These are phyloP conservation scores for Centroberyx gerrardi DNA, from an alignment of 2,797 vertebrate genomes.

Conservation along the genomic window DNA sequence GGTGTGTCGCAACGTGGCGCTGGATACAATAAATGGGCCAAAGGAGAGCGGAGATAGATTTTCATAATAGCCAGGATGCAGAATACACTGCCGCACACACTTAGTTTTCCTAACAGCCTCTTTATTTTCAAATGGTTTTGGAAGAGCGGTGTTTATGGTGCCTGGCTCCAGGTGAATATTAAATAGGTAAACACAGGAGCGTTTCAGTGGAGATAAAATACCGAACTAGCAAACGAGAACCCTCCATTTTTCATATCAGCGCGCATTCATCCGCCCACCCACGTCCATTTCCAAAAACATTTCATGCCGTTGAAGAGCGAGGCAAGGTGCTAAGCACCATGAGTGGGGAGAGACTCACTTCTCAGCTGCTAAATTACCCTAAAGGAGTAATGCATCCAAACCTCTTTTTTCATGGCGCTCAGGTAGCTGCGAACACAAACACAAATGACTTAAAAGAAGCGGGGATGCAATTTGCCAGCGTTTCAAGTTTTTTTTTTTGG, in stretches of 20 bases:
- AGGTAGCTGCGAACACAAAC: slow-evolving; percentile 24
- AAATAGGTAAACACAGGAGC: slow-evolving; percentile 55
- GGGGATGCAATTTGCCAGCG: background rate
- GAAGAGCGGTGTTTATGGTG: slow-evolving; percentile 33
- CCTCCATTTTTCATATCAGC: slow-evolving; percentile 49
- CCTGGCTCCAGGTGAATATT: slow-evolving; percentile 60
- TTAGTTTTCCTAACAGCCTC: slow-evolving; percentile 40
- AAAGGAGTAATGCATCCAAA: slow-evolving; percentile 13
- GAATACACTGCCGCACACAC: slow-evolving; percentile 25
- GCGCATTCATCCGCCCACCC: slow-evolving; percentile 43
- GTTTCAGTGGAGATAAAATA: slow-evolving; percentile 50
- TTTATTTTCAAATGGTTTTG: slow-evolving; percentile 48
- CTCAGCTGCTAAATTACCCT: slow-evolving; percentile 49
- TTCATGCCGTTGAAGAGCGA: slow-evolving; percentile 39
- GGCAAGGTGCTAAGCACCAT: slow-evolving; percentile 9
- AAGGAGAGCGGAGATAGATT: slow-evolving; percentile 28
- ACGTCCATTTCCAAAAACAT: slow-evolving; percentile 45
- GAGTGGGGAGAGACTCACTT: slow-evolving; percentile 2
- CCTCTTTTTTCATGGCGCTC: slow-evolving; percentile 13
- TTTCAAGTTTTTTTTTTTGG: background rate
- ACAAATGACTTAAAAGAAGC: background rate
- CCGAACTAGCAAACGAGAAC: slow-evolving; percentile 36
- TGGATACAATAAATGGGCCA: slow-evolving; percentile 12
- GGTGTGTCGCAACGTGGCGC: slow-evolving; percentile 1
- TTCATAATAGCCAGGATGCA: slow-evolving; percentile 38